A percentile compares a stretch with the other conserved stretches of the same genome.
phyloP scores from a whole-genome alignment of 2,888 invertebrate genomes.

The Noctua comes region DNA sequence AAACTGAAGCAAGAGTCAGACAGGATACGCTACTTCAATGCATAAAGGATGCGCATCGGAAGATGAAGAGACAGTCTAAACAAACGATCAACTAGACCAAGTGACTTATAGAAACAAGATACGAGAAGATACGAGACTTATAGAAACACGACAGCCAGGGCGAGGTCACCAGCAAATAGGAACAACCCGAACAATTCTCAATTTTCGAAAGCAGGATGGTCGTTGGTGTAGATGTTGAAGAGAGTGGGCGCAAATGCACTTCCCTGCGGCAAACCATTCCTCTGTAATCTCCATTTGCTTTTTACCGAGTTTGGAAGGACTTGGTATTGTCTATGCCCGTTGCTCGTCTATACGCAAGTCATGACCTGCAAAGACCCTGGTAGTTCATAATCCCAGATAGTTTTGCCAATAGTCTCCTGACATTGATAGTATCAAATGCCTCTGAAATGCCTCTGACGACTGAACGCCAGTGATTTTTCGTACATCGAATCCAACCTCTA shows the following conservation, averaged over 20 bases:
- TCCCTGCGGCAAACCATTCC: conserved; percentile 1
- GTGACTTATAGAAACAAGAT: not conserved
- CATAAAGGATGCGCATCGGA: not conserved
- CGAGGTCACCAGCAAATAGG: not conserved
- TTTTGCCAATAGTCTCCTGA: not conserved
- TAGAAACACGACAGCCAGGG: not conserved
- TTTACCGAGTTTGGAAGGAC: not conserved
- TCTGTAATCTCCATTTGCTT: not conserved
- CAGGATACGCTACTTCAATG: not conserved
- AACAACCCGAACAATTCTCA: not conserved
- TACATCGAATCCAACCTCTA: not conserved
- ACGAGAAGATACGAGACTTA: too few species aligned
- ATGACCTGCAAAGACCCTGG: not conserved
- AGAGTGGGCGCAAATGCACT: not conserved
- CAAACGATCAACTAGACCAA: not conserved
- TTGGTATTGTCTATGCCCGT: too few species aligned
- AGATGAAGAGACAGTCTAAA: not conserved
- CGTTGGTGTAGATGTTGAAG: not conserved
- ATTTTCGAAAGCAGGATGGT: not conserved
- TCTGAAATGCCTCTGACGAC: not conserved
- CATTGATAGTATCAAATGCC: not conserved
- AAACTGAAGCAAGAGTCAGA: not conserved
- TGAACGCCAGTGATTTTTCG: not conserved
- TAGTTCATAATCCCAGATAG: too few species aligned
- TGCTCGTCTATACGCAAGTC: too few species aligned